Percentiles rank a stretch among this genome's conserved stretches.
phyloP scores from a whole-genome alignment of 2,113 vertebrate genomes.

The Scytalopus superciliaris region DNA sequence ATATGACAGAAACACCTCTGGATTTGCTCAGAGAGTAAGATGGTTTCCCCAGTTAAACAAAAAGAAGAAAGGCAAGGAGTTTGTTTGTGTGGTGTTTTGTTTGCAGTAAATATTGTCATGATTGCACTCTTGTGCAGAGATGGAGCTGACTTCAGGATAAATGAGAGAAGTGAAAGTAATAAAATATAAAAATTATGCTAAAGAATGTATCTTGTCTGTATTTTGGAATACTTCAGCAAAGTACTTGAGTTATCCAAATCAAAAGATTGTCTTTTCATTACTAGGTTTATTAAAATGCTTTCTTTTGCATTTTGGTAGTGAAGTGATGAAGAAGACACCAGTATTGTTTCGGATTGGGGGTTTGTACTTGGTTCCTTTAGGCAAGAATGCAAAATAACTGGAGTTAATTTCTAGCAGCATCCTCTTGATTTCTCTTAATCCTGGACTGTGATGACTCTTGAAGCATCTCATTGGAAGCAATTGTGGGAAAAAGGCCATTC shows the following conservation, averaged over 20 bases:
- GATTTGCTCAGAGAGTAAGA: not conserved
- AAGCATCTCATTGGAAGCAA: conserved; percentile 63
- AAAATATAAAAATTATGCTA: not conserved
- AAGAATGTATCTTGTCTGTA: not conserved
- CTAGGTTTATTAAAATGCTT: not conserved
- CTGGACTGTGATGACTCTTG: conserved; percentile 32
- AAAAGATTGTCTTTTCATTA: not conserved
- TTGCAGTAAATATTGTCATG: not conserved
- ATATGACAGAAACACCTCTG: not conserved
- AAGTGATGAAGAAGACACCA: not conserved
- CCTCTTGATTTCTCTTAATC: conserved; percentile 55
- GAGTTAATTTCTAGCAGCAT: conserved; percentile 28
- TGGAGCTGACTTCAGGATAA: not conserved
- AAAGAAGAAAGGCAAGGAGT: not conserved
- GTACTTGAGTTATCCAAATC: not conserved
- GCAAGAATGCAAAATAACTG: conserved; percentile 11
- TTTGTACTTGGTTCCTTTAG: not conserved
- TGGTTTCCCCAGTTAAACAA: not conserved
- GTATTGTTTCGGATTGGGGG: not conserved
- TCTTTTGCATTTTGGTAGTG: not conserved
- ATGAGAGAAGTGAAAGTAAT: not conserved
- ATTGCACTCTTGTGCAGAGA: not conserved
- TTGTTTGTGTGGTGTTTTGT: no score
- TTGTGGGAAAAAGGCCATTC: conserved; percentile 82
- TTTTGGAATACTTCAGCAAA: not conserved